These are phyloP conservation scores for Aethina tumida DNA, from an alignment of 1,140 invertebrate genomes.

Conservation along the genomic window DNA sequence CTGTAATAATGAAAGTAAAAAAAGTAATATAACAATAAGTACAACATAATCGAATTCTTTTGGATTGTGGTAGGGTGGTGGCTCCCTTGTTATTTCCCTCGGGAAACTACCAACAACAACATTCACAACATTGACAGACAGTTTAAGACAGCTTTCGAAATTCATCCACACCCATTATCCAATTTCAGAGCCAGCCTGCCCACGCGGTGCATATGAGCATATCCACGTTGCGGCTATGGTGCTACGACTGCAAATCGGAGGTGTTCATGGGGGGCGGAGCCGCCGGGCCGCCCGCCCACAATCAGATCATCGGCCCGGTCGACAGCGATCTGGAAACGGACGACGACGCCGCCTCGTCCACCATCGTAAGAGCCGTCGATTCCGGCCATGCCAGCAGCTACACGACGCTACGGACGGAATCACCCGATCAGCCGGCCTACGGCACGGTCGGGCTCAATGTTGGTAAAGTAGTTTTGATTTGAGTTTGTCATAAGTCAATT, in stretches of 20 bases:
- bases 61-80: background rate
- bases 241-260: constrained; percentile 71
- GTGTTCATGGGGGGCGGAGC: constrained; percentile 43
- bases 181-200: constrained; percentile 47
- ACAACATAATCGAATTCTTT: background rate
- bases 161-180: background rate
- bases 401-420: constrained; percentile 23
- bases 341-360: constrained; percentile 19
- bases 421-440: constrained; percentile 23
- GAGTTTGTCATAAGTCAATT: no score
- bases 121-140: background rate
- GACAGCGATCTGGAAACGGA: constrained; percentile 34
- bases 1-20: background rate
- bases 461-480: no score
- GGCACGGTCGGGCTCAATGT: constrained; percentile 27
- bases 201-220: constrained; percentile 80
- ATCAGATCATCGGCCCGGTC: no score
- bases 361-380: constrained; percentile 21
- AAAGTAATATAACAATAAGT: background rate
- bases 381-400: constrained; percentile 29
- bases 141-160: background rate
- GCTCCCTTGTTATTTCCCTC: constrained; percentile 1
- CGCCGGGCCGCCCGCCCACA: no score
- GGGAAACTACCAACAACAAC: background rate
- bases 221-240: constrained; percentile 73